Percentiles rank a stretch among this genome's conserved stretches.
These are phyloP conservation scores for Parthenolecanium corni DNA, from an alignment of 2,888 invertebrate species.

Conservation along the genomic window DNA sequence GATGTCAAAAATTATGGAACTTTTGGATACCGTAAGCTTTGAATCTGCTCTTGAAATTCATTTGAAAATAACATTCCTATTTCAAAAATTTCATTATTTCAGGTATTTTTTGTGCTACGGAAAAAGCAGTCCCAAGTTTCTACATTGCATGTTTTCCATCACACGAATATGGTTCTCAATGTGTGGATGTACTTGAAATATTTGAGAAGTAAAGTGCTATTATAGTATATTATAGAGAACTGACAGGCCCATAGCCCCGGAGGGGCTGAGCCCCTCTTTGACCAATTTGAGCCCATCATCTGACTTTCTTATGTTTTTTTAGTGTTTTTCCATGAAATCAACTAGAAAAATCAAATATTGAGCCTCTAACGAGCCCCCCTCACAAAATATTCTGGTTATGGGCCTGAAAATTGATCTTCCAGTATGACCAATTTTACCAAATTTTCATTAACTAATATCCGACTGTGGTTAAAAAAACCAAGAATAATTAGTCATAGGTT, in stretches of 20 bases:
- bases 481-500: no score
- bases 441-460: no score
- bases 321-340: no score
- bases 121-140: slow-evolving; percentile 49
- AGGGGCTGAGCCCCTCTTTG: no score
- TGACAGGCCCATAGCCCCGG: no score
- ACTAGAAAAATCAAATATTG: no score
- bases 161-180: slow-evolving; percentile 39
- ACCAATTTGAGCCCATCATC: no score
- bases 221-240: no score
- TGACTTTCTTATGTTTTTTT: no score
- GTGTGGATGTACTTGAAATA: slow-evolving; percentile 45
- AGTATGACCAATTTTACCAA: neutral
- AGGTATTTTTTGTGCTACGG: slow-evolving; percentile 47
- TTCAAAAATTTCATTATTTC: slow-evolving; percentile 32
- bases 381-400: neutral
- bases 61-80: slow-evolving; percentile 32
- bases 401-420: neutral
- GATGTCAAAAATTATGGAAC: slow-evolving; percentile 48
- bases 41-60: neutral
- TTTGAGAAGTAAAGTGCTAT: slow-evolving; percentile 41
- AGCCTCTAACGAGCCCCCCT: no score
- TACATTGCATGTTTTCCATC: slow-evolving; percentile 50
- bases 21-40: slow-evolving; percentile 46
- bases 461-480: no score